phyloP scores from a whole-genome alignment of 2,113 vertebrate species.

The Urocynchramus pylzowi region DNA sequence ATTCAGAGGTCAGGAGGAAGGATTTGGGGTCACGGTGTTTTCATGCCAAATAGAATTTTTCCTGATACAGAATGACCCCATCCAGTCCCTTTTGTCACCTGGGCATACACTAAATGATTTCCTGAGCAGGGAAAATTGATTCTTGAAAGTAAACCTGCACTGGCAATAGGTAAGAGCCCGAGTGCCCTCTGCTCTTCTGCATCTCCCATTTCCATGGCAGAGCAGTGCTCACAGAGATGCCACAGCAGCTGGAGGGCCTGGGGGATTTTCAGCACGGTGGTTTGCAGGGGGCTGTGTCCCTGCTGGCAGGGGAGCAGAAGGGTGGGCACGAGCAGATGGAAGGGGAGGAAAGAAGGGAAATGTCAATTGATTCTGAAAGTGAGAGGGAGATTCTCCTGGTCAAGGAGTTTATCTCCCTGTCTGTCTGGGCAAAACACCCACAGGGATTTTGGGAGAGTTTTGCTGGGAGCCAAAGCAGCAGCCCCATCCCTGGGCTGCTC shows the following conservation, averaged over 20 bases:
- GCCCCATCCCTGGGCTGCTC: not conserved
- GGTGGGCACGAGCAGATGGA: accelerated
- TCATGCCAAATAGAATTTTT: not conserved
- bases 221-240: accelerated
- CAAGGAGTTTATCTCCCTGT: not conserved
- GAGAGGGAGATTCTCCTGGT: not conserved
- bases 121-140: not conserved
- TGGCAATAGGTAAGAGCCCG: not conserved
- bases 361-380: not conserved
- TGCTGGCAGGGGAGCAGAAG: not conserved
- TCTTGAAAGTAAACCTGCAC: not conserved
- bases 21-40: not conserved
- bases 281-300: accelerated
- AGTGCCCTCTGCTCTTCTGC: not conserved
- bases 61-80: not conserved
- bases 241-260: accelerated
- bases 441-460: accelerated
- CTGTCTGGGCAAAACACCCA: not conserved
- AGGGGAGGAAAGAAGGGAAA: not conserved
- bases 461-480: not conserved
- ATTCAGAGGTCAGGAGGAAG: not conserved
- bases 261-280: accelerated
- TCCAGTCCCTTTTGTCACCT: not conserved
- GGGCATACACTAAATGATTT: accelerated
- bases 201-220: not conserved